These are phyloP conservation scores for Diorhabda sublineata DNA, from an alignment of 1,140 invertebrate species.

Conservation along the genomic window DNA sequence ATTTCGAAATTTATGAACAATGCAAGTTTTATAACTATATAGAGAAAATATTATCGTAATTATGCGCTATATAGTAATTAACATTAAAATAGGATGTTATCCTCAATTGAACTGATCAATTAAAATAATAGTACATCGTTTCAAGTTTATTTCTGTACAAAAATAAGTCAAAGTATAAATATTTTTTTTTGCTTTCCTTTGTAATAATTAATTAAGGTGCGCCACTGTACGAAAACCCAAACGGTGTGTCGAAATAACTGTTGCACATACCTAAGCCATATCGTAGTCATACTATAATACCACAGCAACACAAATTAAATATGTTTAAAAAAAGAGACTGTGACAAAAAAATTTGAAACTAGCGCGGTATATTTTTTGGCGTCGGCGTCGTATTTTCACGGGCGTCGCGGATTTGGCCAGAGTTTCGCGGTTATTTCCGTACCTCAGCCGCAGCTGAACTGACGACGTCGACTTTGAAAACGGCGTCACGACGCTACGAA, in stretches of 20 bases:
- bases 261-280: constrained; percentile 40
- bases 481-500: constrained; percentile 22
- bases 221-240: neutral
- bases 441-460: constrained; percentile 38
- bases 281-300: constrained; percentile 31
- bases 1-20: too few species aligned
- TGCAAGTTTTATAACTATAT: too few species aligned
- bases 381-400: constrained; percentile 16
- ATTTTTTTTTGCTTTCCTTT: too few species aligned
- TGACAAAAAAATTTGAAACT: constrained; percentile 21
- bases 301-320: constrained; percentile 21
- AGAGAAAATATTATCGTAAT: too few species aligned
- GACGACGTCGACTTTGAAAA: constrained; percentile 21
- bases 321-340: neutral
- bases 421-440: constrained; percentile 39
- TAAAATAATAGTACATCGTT: too few species aligned
- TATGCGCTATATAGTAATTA: too few species aligned
- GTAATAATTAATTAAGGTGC: too few species aligned
- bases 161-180: too few species aligned
- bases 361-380: constrained; percentile 20
- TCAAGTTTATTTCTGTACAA: too few species aligned
- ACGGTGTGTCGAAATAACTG: constrained; percentile 4
- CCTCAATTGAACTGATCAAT: too few species aligned
- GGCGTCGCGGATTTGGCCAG: constrained; percentile 34
- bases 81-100: too few species aligned